Base-by-base conservation (phyloP, 1,140 invertebrate genomes). In the Prorops nasuta region DNA sequence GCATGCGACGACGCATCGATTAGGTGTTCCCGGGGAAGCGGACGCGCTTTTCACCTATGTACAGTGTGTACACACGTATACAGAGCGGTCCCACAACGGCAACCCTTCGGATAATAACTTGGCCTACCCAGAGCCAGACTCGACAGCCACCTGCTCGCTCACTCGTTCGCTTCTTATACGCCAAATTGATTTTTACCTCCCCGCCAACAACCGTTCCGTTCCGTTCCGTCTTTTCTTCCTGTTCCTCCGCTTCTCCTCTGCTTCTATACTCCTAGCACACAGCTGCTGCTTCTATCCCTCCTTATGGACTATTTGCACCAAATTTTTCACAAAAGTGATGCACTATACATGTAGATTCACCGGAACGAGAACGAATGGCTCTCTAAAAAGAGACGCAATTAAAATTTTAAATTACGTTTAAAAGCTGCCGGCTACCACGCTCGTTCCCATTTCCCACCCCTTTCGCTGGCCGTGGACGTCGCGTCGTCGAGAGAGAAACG, bases 1-100 rank as follows among this genome's bases (percentile, higher is more conserved):
- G 72, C 71, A 67, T 73, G 71, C 70, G 63, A 69, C 68, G 63
- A 69, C 61, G 64, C 69, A 75, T 75, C 71, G 72, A 75, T 75
- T 71, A 73, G 62, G 54, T 43, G 32, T 44, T 12, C 34, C 54
- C 51, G 54, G 56, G 59, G 56, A 66, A 60, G 65, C 64, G 3
- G 34, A 14, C 14, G 15, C 34, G 34, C 15, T 35, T 10, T 14
- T 3, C 9, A 14, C 9, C 34, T 8, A 35, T 35, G 3, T 35
- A 35, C 24, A 10, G 24, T 28, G 12, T 28, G 24, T 6, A 28
- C 34, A 21, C 9, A 6, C n/a, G 42, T 14, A 22, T 44, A 40
- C 31, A 47, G 22, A 18, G 1, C 36, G 10, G 12, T n/a, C 15
- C 19, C 2, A 31, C 7, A 36, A 35, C n/a, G 16, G n/a, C 0